Evolutionary conservation across 2,888 invertebrate genomes (phyloP), one percentile per base, ranked within the genome.

Genomic region (Morinoia aosen): DNA sequence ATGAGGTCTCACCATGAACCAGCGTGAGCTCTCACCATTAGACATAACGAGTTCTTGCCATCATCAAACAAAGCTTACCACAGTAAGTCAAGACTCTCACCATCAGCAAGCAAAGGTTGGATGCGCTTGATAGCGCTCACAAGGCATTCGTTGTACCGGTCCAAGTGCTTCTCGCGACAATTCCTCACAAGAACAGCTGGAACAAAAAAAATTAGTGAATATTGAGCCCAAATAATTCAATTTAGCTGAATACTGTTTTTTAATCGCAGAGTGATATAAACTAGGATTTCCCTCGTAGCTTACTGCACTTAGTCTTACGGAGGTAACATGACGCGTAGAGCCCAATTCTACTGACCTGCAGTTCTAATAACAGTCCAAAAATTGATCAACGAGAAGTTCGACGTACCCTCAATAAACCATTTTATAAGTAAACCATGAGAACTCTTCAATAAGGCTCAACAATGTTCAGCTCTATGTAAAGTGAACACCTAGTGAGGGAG

Each of bases 41-140:
- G 90, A 1, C 16, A 61, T 3, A 12, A 61, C 19, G 61, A 19
- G 19, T 19, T 61, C 61, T 61, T 2, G 19, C 3, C 8, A 5
- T 61, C 61, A 16, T 12, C 61, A 61, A 61, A 19, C 8, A 61
- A 61, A 61, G 61, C 3, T 61, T 61, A 19, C 61, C 12, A 16
- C 61, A 61, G 2, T 19, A 61, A 16, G 61, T 8, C 3, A 16
- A 19, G 33, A 94, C 95, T 95, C 64, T 95, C 64, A 95, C 95
- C 95, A 48, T 61, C 95, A 40, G 61, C 95, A 12, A 95, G n/a
- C 64, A 16, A 16, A 19, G 95, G 64, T 11, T 95, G 95, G 64
- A 95, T 95, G 12, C 64, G 48, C 95, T 95, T 95, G 11, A 95
- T 95, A 39, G 58, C 95, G 58, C 95, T 64, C 95, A 95, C 58